Conservation (phyloP, 2,113 vertebrate species). For the Etia nguti region DNA sequence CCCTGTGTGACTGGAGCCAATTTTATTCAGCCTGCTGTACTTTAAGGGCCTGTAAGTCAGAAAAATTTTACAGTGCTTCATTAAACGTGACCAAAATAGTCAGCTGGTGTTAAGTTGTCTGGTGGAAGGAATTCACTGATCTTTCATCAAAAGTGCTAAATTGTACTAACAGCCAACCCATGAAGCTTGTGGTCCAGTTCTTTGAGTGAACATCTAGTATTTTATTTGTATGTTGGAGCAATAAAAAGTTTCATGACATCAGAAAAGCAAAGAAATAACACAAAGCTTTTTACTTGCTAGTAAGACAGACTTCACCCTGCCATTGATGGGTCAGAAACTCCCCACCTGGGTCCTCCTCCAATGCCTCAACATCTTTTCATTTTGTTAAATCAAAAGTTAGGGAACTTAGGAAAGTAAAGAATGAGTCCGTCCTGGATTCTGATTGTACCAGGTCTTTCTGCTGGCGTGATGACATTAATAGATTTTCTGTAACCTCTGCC, state of each 20-base stretch:
- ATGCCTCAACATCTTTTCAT: background rate
- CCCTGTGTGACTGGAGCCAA: background rate
- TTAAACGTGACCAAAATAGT: background rate
- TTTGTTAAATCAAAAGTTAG: background rate
- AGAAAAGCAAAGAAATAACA: background rate
- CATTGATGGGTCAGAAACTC: background rate
- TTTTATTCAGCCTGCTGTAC: background rate
- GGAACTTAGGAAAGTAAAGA: background rate
- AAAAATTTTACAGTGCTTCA: background rate
- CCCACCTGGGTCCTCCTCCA: background rate
- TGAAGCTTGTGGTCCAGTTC: background rate
- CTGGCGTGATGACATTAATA: background rate
- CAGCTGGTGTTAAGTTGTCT: background rate
- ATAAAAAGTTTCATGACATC: background rate
- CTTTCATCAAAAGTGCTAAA: too few species aligned
- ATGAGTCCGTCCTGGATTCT: background rate
- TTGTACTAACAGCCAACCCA: background rate
- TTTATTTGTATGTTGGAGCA: background rate
- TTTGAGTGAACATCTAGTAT: background rate
- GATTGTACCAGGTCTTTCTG: background rate
- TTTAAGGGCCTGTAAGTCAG: background rate
- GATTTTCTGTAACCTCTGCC: background rate
- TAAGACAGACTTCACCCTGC: background rate
- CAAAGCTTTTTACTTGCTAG: background rate
- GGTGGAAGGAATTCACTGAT: background rate